Percentiles rank a stretch among this genome's conserved stretches.
Evolutionary conservation across 2,113 vertebrate species (phyloP).

Genomic region (Gnathonemus longibarbis): DNA sequence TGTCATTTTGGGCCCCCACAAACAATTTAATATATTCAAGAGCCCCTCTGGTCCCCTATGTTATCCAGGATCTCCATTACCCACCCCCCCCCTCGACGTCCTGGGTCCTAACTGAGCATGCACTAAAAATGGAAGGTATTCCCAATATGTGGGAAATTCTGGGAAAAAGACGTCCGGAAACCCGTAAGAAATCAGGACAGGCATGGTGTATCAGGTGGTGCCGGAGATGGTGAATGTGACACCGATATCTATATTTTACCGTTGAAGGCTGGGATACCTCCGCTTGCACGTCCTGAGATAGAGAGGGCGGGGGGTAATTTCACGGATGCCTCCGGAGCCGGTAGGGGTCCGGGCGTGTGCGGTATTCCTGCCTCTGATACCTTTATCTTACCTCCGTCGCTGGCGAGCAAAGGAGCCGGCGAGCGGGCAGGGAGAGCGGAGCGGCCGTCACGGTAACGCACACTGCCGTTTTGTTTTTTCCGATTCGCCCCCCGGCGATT

Average conservation of each 20-base stretch:
- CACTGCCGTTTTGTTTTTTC: background rate
- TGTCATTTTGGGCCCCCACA: background rate
- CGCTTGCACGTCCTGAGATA: background rate
- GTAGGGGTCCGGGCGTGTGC: background rate
- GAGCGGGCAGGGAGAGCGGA: background rate
- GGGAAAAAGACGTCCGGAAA: background rate
- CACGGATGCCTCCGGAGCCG: background rate
- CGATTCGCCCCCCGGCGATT: background rate
- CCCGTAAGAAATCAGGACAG: background rate
- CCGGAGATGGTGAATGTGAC: background rate
- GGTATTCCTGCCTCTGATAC: background rate
- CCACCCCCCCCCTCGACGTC: background rate
- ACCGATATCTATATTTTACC: background rate
- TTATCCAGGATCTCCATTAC: background rate
- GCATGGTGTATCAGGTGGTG: background rate
- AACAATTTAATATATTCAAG: background rate
- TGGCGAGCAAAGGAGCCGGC: background rate
- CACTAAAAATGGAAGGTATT: background rate
- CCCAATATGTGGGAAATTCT: background rate
- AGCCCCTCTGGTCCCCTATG: background rate
- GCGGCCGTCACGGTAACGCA: background rate
- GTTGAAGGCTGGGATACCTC: background rate
- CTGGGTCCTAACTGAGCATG: background rate
- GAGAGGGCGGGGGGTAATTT: background rate
- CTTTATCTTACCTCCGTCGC: background rate